phyloP scores from a whole-genome alignment of 2,888 invertebrate genomes.

The Drosophila prostipennis region DNA sequence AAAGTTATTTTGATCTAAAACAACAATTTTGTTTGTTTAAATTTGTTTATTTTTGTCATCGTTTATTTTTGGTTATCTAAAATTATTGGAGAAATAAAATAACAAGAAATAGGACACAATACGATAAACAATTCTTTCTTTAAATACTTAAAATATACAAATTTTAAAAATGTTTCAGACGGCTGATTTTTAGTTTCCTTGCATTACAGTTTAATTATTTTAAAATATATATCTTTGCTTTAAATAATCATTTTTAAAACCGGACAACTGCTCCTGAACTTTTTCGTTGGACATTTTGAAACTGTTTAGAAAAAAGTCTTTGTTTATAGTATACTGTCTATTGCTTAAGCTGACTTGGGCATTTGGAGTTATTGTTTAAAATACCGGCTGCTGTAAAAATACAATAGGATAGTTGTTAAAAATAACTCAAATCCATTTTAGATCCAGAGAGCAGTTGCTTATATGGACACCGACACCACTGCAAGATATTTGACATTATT shows the following conservation, averaged over 20 bases:
- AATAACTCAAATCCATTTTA: slow-evolving; percentile 9
- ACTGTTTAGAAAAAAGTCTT: slow-evolving; percentile 21
- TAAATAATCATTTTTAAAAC: slow-evolving; percentile 52
- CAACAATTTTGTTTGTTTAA: slow-evolving; percentile 16
- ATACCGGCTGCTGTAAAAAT: slow-evolving; percentile 17
- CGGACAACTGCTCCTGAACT: slow-evolving; percentile 44
- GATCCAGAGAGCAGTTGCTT: slow-evolving; percentile 43
- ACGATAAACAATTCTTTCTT: slow-evolving; percentile 48
- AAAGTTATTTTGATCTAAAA: slow-evolving; percentile 21
- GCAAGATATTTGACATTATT: slow-evolving; percentile 8
- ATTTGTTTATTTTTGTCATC: slow-evolving; percentile 34
- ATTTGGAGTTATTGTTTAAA: slow-evolving; percentile 23
- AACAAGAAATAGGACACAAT: slow-evolving; percentile 63
- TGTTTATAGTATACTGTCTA: slow-evolving; percentile 25
- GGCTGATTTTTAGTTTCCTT: slow-evolving; percentile 29
- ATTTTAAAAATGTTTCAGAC: slow-evolving; percentile 44
- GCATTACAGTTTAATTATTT: slow-evolving; percentile 23
- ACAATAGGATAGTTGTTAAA: slow-evolving; percentile 6
- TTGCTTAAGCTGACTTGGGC: slow-evolving; percentile 32
- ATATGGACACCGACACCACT: slow-evolving; percentile 71
- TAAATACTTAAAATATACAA: slow-evolving; percentile 51
- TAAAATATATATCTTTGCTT: slow-evolving; percentile 38
- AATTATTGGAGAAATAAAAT: slow-evolving; percentile 47
- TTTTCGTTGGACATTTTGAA: slow-evolving; percentile 15
- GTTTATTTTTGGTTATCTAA: slow-evolving; percentile 49